Base-by-base conservation (phyloP, 92 coral and sea anemone species). In the Bergia puertoricense region DNA sequence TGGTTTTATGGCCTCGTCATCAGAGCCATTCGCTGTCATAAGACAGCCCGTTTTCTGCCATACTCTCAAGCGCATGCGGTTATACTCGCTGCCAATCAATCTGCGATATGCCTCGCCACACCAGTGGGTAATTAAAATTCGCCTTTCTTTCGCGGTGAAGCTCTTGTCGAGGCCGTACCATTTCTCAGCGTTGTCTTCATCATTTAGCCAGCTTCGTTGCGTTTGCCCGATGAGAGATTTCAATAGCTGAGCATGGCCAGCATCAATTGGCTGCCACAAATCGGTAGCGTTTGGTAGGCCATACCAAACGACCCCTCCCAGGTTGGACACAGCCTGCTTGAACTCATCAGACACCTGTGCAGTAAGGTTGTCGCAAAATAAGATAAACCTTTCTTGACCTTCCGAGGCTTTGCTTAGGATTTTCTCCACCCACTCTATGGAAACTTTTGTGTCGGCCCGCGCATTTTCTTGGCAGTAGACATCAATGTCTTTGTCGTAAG, bases 231-330 rank as follows among this genome's bases (percentile, higher is more conserved):
- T 79, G 59, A 89, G 74, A 68, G 74, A 67, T 87, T 89, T 89
- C 38, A 89, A 67, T 68, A 89, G 80, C 75, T 89, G 92, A 59
- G 91, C 85, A 65, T 84, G 82, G 10, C 82, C 91, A 68, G 88
- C 91, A 81, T 89, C 91, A 73, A 88, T 81, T 18, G 91, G 91
- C 85, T 89, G 91, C 91, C 91, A 89, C 71, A 88, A 56, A 16
- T 88, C 78, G 76, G 91, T 82, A 56, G 91, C 83, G 20, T 69
- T 74, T 7, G 91, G 91, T 77, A 89, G 91, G 13, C 91, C 91
- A 54, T 84, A 83, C 89, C 89, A 85, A 38, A 85, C 86, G 50
- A 85, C 82, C 51, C 92, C 89, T 42, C 86, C 86, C 39, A 78
- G 81, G 86, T 90, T 79, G 42, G 89, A 69, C 76, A 85, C 92